These are phyloP conservation scores for Araneus ventricosus DNA, from an alignment of 1,140 invertebrate genomes.

Conservation along the genomic window DNA sequence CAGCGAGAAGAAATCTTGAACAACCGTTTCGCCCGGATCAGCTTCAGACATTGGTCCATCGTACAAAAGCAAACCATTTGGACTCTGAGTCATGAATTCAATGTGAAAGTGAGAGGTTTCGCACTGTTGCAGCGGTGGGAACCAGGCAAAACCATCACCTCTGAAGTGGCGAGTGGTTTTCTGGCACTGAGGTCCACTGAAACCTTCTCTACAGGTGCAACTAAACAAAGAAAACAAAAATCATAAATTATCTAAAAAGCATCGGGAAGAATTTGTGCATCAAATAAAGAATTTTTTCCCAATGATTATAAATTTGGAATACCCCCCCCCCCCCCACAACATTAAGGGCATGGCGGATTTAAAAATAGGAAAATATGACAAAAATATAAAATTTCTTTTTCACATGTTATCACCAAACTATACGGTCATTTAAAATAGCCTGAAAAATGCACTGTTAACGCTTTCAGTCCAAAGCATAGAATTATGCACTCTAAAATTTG, in stretches of 20 bases:
- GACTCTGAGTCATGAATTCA: conserved; percentile 95
- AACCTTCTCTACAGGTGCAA: conserved; percentile 94
- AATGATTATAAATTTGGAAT: too few species aligned
- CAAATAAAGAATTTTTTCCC: too few species aligned
- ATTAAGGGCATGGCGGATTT: too few species aligned
- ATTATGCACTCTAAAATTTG: too few species aligned
- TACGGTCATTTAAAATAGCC: too few species aligned
- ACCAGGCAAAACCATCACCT: conserved; percentile 97
- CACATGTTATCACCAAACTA: too few species aligned
- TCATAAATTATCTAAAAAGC: not conserved
- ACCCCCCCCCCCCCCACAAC: too few species aligned
- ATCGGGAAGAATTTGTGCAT: too few species aligned
- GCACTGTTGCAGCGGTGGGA: conserved; percentile 96
- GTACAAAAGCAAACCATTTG: conserved; percentile 95
- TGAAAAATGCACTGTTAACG: too few species aligned
- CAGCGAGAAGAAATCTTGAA: conserved; percentile 94
- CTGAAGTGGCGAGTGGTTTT: conserved; percentile 95
- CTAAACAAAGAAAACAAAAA: conserved; percentile 1
- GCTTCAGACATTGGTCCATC: conserved; percentile 97
- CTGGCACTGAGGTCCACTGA: conserved; percentile 96
- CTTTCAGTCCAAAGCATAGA: too few species aligned
- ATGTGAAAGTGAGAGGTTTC: conserved; percentile 96
- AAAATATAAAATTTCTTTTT: too few species aligned
- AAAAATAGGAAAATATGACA: too few species aligned
- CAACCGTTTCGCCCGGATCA: conserved; percentile 86